Percentiles rank a stretch among this genome's conserved stretches.
These are phyloP conservation scores for Lottia scabra DNA, from an alignment of 2,888 invertebrate species.

Conservation along the genomic window DNA sequence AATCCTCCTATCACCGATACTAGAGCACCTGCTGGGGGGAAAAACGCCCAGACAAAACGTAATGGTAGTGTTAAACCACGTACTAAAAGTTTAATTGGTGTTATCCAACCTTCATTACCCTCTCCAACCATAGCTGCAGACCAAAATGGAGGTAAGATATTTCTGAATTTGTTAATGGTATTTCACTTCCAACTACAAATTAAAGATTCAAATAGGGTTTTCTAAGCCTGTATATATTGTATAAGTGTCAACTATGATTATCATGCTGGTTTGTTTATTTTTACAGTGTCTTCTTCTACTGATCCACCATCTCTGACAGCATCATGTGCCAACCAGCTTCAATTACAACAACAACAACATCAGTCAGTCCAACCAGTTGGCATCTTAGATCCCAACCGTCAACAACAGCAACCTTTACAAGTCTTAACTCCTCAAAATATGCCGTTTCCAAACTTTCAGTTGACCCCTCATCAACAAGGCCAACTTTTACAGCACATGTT, in stretches of 20 bases:
- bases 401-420: conserved; percentile 29
- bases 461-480: conserved; percentile 55
- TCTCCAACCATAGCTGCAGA: not conserved
- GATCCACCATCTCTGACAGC: conserved; percentile 31
- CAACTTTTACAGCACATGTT: conserved; percentile 54
- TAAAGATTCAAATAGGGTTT: too few relatives aligned
- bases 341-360: conserved; percentile 67
- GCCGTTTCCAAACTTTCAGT: conserved; percentile 50
- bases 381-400: conserved; percentile 40
- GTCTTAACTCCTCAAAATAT: conserved; percentile 8
- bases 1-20: conserved; percentile 13
- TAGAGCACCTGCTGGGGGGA: conserved; percentile 12
- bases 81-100: conserved; percentile 11
- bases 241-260: too few relatives aligned
- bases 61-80: conserved; percentile 16
- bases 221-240: too few relatives aligned
- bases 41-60: conserved; percentile 12
- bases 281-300: conserved; percentile 8
- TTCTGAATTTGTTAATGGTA: too few relatives aligned
- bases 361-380: conserved; percentile 36
- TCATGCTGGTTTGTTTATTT: not conserved
- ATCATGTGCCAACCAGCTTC: conserved; percentile 62
- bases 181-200: too few relatives aligned
- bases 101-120: not conserved
- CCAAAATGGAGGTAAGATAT: conserved; percentile 34